phyloP scores from a whole-genome alignment of 2,797 vertebrate species.

The Prunella strophiata region DNA sequence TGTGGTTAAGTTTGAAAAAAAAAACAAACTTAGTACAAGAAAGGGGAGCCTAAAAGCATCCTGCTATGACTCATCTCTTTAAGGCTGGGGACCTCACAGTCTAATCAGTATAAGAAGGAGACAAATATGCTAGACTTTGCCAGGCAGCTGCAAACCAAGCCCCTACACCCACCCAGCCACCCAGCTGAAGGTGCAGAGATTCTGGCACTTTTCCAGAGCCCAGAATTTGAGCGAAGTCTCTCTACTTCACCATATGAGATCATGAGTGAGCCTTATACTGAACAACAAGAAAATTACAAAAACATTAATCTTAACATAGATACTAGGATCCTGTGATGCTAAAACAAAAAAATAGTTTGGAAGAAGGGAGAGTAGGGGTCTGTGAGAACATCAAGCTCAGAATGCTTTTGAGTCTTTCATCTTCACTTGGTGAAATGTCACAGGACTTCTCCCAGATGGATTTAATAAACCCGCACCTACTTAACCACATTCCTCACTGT shows the following conservation, averaged over 20 bases:
- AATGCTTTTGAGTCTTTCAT: background rate
- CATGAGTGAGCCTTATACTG: rapidly evolving
- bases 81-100: background rate
- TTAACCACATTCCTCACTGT: background rate
- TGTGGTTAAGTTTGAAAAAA: background rate
- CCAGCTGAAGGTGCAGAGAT: background rate
- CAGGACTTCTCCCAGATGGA: background rate
- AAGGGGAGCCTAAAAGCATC: background rate
- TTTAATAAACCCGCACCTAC: background rate
- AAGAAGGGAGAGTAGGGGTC: background rate
- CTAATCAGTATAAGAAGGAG: background rate
- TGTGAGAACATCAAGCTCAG: background rate
- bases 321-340: background rate
- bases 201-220: background rate
- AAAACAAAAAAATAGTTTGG: background rate
- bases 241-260: background rate
- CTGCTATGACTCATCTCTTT: background rate
- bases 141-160: background rate
- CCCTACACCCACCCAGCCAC: too few species aligned
- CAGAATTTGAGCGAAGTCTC: background rate
- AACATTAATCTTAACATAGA: background rate
- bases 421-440: background rate
- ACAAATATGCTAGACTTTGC: background rate
- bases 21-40: background rate
- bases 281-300: background rate